A percentile compares a stretch with the other conserved stretches of the same genome.
These are phyloP conservation scores for Rhagonycha lutea DNA, from an alignment of 2,888 invertebrate species.

Conservation along the genomic window DNA sequence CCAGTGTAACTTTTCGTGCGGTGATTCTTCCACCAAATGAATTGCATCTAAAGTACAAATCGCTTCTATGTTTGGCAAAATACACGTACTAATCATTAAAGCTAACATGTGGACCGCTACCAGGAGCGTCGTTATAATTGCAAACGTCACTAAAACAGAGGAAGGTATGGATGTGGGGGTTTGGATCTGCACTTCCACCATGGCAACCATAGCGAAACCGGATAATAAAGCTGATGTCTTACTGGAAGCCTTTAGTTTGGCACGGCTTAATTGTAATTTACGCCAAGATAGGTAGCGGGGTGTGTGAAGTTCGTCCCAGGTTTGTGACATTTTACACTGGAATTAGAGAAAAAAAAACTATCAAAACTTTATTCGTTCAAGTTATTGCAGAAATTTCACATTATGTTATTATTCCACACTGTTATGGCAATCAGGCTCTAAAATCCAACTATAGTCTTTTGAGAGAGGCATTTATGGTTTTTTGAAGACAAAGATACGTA, in stretches of 20 bases:
- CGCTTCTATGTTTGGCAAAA: constrained; percentile 97
- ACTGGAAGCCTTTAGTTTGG: constrained; percentile 97
- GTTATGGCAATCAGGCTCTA: not conserved
- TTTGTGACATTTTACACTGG: constrained; percentile 68
- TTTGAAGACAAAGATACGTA: too few species aligned
- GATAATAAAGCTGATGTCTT: constrained; percentile 96
- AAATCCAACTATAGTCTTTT: too few species aligned
- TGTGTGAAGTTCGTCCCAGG: constrained; percentile 77
- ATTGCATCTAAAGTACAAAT: constrained; percentile 91
- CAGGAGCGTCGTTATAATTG: constrained; percentile 90
- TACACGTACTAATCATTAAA: constrained; percentile 98
- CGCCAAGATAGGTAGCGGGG: constrained; percentile 88
- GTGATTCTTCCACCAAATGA: constrained; percentile 83
- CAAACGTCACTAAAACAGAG: constrained; percentile 87
- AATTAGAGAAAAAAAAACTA: constrained; percentile 1
- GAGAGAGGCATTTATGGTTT: too few species aligned
- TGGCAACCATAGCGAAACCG: constrained; percentile 98
- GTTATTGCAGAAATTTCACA: constrained; percentile 38
- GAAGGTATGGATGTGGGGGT: constrained; percentile 75
- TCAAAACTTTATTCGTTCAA: constrained; percentile 41
- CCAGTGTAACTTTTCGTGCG: constrained; percentile 87
- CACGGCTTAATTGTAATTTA: constrained; percentile 90
- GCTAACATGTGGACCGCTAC: constrained; percentile 98
- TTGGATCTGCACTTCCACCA: constrained; percentile 94
- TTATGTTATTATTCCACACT: not conserved